Conservation (phyloP, 2,888 invertebrate genomes). For the Sturmia bella region DNA sequence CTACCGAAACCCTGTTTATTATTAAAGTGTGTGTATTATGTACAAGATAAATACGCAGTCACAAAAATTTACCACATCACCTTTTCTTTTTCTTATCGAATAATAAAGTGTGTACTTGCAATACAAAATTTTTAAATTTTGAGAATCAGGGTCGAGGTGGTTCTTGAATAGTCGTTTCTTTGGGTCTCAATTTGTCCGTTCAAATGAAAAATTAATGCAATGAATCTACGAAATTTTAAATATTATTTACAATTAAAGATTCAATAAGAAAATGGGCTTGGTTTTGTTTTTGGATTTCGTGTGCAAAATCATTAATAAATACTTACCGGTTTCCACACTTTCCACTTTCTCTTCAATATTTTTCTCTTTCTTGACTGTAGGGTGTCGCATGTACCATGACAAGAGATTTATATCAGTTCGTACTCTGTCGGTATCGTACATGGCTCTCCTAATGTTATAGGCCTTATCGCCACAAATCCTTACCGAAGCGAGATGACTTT, state of each 20-base stretch:
- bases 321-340: slow-evolving; percentile 75
- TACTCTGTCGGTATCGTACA: slow-evolving; percentile 88
- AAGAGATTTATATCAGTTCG: slow-evolving; percentile 92
- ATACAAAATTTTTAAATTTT: too few relatives aligned
- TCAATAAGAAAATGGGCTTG: slow-evolving; percentile 1
- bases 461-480: slow-evolving; percentile 91
- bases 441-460: slow-evolving; percentile 88
- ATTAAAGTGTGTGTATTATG: too few relatives aligned
- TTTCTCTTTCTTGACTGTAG: slow-evolving; percentile 83
- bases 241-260: slow-evolving; percentile 14
- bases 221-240: not conserved
- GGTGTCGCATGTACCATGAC: slow-evolving; percentile 93
- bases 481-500: slow-evolving; percentile 91
- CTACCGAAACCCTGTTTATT: too few relatives aligned
- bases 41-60: too few relatives aligned
- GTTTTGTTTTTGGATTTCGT: not conserved
- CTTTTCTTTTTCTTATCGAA: too few relatives aligned
- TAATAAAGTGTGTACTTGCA: too few relatives aligned
- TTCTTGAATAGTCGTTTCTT: too few relatives aligned
- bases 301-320: slow-evolving; percentile 58
- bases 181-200: too few relatives aligned
- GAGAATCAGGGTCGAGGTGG: too few relatives aligned
- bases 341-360: slow-evolving; percentile 71
- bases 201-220: too few relatives aligned
- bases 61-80: too few relatives aligned